Base-by-base conservation (phyloP, 2,797 vertebrate species). In the Staurois parvus region DNA sequence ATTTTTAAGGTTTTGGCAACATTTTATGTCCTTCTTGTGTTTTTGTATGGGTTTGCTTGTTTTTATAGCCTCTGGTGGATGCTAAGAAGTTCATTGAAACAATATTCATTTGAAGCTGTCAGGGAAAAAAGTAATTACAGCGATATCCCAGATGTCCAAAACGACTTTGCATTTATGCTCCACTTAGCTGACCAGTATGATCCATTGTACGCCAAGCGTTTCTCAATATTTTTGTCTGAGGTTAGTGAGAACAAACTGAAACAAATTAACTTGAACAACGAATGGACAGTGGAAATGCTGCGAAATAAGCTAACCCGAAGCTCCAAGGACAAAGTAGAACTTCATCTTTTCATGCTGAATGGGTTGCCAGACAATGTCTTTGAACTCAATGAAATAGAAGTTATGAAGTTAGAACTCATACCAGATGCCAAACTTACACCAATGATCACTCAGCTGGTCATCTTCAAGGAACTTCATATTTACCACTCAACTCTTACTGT, bases 81-180 rank as follows among this genome's bases (percentile, higher is more conserved):
- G 94, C 87, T 96, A 83, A 92, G 94, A 90, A 94, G 93, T 87
- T 94, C 95, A 83, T 91, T 96, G 76, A 96, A 95, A 90, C 94
- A 95, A 88, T 96, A 96, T 88, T 96, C 95, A 72, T 96, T 96
- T 84, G 95, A 95, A 88, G 94, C 94, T 0, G 68, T 95, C 87
- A 88, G 95, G 88, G 94, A 95, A 84, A 94, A 94, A 79, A 96
- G 94, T 89, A 95, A 95, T 88, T 95, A 95, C 88, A 95, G 94
- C 3, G 95, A 96, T 76, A 96, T 96, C 87, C 95, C 95, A 0
- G 95, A 96, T 4, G 94, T 96, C 73, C 94, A 92, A 89, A 96
- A 96, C 29, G 95, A 96, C 79, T 96, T 96, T n/a, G 95, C 95
- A 19, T 96, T 96, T 87, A 96, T 96, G 90, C 94, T 96, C 72